Conservation (phyloP, 1,140 invertebrate species). For the Odontomachus brunneus region DNA sequence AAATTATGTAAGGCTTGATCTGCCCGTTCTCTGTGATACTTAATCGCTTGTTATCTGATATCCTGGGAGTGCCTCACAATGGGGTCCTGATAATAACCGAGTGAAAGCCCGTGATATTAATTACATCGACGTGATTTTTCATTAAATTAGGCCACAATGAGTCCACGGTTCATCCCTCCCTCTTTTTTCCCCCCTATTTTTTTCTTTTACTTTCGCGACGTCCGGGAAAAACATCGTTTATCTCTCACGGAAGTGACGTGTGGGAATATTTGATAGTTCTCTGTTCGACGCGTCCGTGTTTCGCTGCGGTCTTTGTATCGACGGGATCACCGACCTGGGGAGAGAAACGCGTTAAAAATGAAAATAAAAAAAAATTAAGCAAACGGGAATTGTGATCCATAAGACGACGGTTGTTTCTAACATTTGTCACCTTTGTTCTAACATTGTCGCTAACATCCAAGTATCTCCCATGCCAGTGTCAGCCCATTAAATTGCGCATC, state of each 20-base stretch:
- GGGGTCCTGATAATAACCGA: slow-evolving; percentile 50
- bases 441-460: too few relatives aligned
- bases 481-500: too few relatives aligned
- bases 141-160: slow-evolving; percentile 11
- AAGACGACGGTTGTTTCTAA: neutral
- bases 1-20: slow-evolving; percentile 63
- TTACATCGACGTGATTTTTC: slow-evolving; percentile 60
- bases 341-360: neutral
- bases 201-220: slow-evolving; percentile 7
- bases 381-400: neutral
- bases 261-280: slow-evolving; percentile 18
- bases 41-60: slow-evolving; percentile 58
- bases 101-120: slow-evolving; percentile 68
- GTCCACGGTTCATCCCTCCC: slow-evolving; percentile 13
- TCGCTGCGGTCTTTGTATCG: neutral
- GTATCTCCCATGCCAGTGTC: too few relatives aligned
- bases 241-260: slow-evolving; percentile 50
- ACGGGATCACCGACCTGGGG: neutral
- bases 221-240: slow-evolving; percentile 40
- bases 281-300: neutral
- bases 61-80: slow-evolving; percentile 37
- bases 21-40: slow-evolving; percentile 39
- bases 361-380: neutral
- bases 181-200: neutral
- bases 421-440: too few relatives aligned